These are phyloP conservation scores for Salticus scenicus DNA, from an alignment of 2,888 invertebrate species.

Conservation along the genomic window DNA sequence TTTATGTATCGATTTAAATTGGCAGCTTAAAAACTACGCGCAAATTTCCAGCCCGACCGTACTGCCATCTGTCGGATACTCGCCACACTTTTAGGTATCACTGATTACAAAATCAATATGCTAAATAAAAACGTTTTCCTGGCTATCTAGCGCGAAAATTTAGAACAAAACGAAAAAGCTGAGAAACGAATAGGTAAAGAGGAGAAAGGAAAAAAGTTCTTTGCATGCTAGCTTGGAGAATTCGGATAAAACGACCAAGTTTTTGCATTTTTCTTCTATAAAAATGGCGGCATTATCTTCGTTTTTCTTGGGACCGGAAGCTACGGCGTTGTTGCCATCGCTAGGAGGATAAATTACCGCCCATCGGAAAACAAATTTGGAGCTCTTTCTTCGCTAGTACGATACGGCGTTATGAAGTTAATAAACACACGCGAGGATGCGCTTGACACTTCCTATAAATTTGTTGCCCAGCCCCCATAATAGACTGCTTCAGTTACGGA, in stretches of 20 bases:
- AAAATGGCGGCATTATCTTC: constrained; percentile 10
- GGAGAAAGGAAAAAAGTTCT: not conserved
- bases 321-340: constrained; percentile 8
- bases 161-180: constrained; percentile 8
- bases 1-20: constrained; percentile 33
- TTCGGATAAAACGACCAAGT: not conserved
- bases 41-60: not conserved
- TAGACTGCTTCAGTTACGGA: constrained; percentile 25
- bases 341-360: constrained; percentile 55
- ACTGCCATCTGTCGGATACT: constrained; percentile 42
- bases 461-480: constrained; percentile 33
- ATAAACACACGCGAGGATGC: constrained; percentile 52
- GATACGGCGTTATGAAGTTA: constrained; percentile 56
- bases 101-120: constrained; percentile 68
- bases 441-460: constrained; percentile 56
- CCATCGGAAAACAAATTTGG: constrained; percentile 55
- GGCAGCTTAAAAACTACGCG: not conserved
- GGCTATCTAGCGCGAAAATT: not conserved
- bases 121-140: constrained; percentile 59
- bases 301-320: constrained; percentile 17
- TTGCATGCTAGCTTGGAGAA: constrained; percentile 3
- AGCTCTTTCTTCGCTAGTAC: constrained; percentile 2
- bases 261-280: not conserved
- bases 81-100: constrained; percentile 36
- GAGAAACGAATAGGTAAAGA: not conserved